These are phyloP conservation scores for Cecropterus lyciades DNA, from an alignment of 1,140 invertebrate species.

Conservation along the genomic window DNA sequence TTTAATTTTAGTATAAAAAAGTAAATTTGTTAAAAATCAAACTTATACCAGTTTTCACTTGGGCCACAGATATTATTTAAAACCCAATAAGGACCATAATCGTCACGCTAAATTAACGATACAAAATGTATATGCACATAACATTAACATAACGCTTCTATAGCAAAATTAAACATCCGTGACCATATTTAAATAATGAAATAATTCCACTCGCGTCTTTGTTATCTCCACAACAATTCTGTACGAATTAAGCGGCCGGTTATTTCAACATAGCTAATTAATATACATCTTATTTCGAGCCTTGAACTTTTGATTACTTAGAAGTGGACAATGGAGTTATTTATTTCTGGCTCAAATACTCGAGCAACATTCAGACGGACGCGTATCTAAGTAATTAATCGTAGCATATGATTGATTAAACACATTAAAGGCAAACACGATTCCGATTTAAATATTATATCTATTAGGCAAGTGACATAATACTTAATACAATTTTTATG, in stretches of 20 bases:
- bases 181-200: constrained; percentile 51
- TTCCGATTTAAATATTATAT: constrained; percentile 80
- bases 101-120: background rate
- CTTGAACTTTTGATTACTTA: constrained; percentile 80
- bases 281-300: constrained; percentile 75
- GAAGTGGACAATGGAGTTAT: constrained; percentile 78
- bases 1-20: no score
- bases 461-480: constrained; percentile 78
- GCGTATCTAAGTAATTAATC: constrained; percentile 81
- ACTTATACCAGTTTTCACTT: no score
- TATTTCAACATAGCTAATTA: constrained; percentile 76
- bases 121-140: constrained; percentile 11
- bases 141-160: constrained; percentile 17
- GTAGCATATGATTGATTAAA: constrained; percentile 82
- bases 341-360: constrained; percentile 64
- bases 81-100: background rate
- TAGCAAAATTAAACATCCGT: constrained; percentile 50
- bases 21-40: no score
- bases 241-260: constrained; percentile 63
- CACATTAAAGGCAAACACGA: constrained; percentile 78
- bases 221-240: constrained; percentile 65
- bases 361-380: constrained; percentile 50
- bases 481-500: constrained; percentile 73
- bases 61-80: no score
- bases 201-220: constrained; percentile 62